Evolutionary conservation across 2,113 vertebrate species (phyloP), one percentile per base, ranked within the genome.

Genomic region (Falco punctatus): DNA sequence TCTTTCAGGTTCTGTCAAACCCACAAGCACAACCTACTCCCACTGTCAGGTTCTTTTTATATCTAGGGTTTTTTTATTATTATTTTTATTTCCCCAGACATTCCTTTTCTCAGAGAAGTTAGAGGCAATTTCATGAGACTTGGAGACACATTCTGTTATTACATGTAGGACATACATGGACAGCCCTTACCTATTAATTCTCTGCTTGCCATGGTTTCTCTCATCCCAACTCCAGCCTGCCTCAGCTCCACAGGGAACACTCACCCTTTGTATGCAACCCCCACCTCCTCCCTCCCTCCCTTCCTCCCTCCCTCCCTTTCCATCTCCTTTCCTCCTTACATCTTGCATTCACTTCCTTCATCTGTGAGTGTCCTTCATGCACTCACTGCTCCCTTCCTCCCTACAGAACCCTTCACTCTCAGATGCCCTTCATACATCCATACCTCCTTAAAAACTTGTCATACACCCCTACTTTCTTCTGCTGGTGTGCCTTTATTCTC

Each of bases 191-290:
- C 16, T 64, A 55, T 64, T 71, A 72, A 46, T 73, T 66, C 9
- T 67, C 38, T 82, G 40, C 16, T 86, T 82, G 4, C 26, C 16
- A 5, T 35, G 13, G 9, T 8, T 85, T 71, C 28, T 79, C 44
- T 79, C 62, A 54, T 64, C 20, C 16, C 48, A 75, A 11, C 23
- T 81, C 46, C 13, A 5, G 0, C 27, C 2, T 30, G 54, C 16
- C 4, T 16, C 19, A 57, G 23, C 15, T 82, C 49, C 67, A 65
- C n/a, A 61, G 30, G 26, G 75, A 51, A 4, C 21, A 23, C 15
- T 74, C 0, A 0, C 9, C 5, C 6, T 69, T 65, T 51, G 5
- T 19, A 48, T 26, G 8, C 23, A 79, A 7, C 3, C 4, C 32
- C 7, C 16, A 42, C 9, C 6, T 85, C 48, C 27, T 44, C 3